Conservation (phyloP, 2,113 vertebrate genomes). For the Malurus cyaneus region DNA sequence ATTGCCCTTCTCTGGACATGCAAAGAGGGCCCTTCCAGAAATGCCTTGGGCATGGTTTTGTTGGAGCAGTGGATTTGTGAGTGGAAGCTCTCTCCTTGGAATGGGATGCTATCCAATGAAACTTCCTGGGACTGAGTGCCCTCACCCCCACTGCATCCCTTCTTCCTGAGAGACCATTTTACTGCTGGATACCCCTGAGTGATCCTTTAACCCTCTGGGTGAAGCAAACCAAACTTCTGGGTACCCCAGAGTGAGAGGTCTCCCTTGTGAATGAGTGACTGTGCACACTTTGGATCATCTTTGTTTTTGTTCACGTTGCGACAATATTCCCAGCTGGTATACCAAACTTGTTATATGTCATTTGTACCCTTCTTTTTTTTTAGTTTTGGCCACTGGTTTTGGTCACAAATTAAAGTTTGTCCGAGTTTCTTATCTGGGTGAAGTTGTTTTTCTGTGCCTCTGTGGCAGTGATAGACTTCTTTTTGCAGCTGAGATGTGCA, state of each 20-base stretch:
- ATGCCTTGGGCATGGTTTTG: not conserved
- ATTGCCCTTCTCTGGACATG: not conserved
- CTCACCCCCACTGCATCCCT: not conserved
- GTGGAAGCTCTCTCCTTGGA: not conserved
- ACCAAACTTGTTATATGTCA: not conserved
- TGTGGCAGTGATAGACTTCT: not conserved
- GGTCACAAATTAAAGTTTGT: not conserved
- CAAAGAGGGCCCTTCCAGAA: not conserved
- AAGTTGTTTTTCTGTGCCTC: not conserved
- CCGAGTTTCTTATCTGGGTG: not conserved
- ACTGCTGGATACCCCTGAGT: not conserved
- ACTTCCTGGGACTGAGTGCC: not conserved
- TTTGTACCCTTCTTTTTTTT: not conserved
- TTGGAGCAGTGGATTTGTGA: not conserved
- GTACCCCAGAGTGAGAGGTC: not conserved
- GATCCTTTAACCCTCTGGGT: not conserved
- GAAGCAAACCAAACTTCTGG: not conserved
- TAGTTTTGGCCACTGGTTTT: not conserved
- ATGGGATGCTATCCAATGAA: not conserved
- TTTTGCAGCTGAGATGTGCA: not conserved
- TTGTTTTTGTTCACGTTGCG: no score
- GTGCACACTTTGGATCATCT: accelerated
- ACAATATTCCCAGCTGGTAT: not conserved
- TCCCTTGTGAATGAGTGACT: not conserved
- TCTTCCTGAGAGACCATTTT: not conserved